Conservation (phyloP, 2,888 invertebrate species). For the Drosophila eohydei region DNA sequence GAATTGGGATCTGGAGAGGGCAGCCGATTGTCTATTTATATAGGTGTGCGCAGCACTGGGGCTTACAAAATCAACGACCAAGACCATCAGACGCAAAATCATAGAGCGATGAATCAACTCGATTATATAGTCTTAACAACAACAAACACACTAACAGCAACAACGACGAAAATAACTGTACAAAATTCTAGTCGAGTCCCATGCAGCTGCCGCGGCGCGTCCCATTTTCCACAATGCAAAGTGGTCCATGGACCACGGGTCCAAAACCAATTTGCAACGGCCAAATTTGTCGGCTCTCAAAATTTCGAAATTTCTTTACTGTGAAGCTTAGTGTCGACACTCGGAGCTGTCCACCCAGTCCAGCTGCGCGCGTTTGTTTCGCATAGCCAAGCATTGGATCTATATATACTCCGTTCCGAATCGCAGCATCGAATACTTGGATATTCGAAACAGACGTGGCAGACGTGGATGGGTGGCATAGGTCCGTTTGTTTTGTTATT, state of each 20-base stretch:
- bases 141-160: background rate
- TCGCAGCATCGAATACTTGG: conserved; percentile 18
- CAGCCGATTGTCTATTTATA: conserved; percentile 95
- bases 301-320: conserved; percentile 25
- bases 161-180: conserved; percentile 9
- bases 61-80: conserved; percentile 12
- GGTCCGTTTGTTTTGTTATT: conserved; percentile 16
- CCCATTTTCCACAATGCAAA: conserved; percentile 22
- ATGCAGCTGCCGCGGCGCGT: background rate
- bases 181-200: conserved; percentile 35
- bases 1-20: conserved; percentile 96
- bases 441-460: conserved; percentile 23
- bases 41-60: conserved; percentile 85
- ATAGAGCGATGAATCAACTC: conserved; percentile 4
- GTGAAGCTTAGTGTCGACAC: conserved; percentile 10
- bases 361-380: conserved; percentile 17
- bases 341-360: background rate
- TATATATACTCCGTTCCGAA: background rate
- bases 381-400: conserved; percentile 22
- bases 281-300: conserved; percentile 23
- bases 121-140: background rate
- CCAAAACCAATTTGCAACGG: conserved; percentile 7
- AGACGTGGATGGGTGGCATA: conserved; percentile 6
- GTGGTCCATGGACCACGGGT: conserved; percentile 16
- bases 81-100: conserved; percentile 6